Conservation (phyloP, 2,888 invertebrate species). For the Trypoxylon attenuatum region DNA sequence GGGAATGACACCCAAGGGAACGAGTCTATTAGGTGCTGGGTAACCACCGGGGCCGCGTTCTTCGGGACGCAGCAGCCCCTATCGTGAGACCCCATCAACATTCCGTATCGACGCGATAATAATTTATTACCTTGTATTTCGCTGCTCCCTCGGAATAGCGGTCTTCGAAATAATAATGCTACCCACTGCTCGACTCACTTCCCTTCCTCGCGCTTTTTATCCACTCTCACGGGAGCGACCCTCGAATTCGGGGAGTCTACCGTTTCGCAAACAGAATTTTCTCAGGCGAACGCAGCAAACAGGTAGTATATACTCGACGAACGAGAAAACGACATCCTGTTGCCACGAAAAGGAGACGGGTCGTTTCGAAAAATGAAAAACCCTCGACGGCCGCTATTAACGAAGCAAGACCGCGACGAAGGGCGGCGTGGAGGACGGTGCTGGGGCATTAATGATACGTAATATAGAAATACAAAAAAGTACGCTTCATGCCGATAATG, state of each 20-base stretch:
- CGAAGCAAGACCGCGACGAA: too few relatives aligned
- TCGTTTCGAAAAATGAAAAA: conserved; percentile 25
- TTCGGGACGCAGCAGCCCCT: conserved; percentile 50
- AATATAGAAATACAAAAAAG: conserved; percentile 46
- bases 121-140: conserved; percentile 65
- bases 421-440: too few relatives aligned
- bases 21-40: conserved; percentile 64
- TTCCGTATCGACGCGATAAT: conserved; percentile 70
- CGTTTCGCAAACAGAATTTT: too few relatives aligned
- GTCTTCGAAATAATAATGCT: not conserved
- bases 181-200: too few relatives aligned
- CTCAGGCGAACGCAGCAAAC: too few relatives aligned
- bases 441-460: conserved; percentile 35
- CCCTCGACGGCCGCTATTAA: conserved; percentile 34
- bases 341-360: not conserved
- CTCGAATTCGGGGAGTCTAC: too few relatives aligned
- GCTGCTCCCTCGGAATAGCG: not conserved
- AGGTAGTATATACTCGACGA: too few relatives aligned
- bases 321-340: not conserved
- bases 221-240: too few relatives aligned
- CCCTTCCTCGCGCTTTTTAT: too few relatives aligned
- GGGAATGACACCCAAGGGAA: conserved; percentile 61
- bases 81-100: conserved; percentile 68
- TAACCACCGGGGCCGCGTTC: conserved; percentile 59
- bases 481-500: conserved; percentile 54